Evolutionary conservation across 2,797 vertebrate species (phyloP).

Genomic region (Sebastes baramenuke): DNA sequence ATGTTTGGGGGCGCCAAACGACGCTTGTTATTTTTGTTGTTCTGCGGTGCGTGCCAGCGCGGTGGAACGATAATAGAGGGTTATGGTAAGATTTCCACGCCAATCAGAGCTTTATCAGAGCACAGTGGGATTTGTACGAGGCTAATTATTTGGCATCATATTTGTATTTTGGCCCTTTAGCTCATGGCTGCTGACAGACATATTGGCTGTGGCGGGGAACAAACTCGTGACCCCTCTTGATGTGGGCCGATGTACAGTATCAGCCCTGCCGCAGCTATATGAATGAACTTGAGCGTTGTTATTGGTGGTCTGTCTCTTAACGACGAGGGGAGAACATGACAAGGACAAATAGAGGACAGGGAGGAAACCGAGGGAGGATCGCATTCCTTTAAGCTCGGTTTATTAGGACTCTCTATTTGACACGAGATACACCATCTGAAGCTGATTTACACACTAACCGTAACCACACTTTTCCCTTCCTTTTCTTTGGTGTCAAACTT

Average conservation of each 20-base stretch:
- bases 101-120: constrained; percentile 20
- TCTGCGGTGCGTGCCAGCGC: constrained; percentile 31
- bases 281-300: constrained; percentile 1
- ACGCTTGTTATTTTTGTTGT: constrained; percentile 66
- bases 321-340: constrained; percentile 14
- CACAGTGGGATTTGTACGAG: constrained; percentile 4
- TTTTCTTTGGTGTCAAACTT: constrained; percentile 29
- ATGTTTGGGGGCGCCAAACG: constrained; percentile 54
- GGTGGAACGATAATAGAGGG: constrained; percentile 47
- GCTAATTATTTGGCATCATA: constrained; percentile 37
- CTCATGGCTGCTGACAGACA: constrained; percentile 9
- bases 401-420: neutral
- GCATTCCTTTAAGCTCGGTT: neutral
- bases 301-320: constrained; percentile 21
- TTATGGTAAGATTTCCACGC: constrained; percentile 18
- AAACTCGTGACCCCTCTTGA: constrained; percentile 38
- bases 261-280: neutral
- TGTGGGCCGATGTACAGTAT: constrained; percentile 26
- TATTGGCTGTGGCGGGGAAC: constrained; percentile 3
- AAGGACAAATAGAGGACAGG: constrained; percentile 25
- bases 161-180: constrained; percentile 34
- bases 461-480: constrained; percentile 11
- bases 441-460: constrained; percentile 19
- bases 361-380: constrained; percentile 6
- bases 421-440: constrained; percentile 32